These are phyloP conservation scores for Capitulum mitella DNA, from an alignment of 2,888 invertebrate genomes.

Conservation along the genomic window DNA sequence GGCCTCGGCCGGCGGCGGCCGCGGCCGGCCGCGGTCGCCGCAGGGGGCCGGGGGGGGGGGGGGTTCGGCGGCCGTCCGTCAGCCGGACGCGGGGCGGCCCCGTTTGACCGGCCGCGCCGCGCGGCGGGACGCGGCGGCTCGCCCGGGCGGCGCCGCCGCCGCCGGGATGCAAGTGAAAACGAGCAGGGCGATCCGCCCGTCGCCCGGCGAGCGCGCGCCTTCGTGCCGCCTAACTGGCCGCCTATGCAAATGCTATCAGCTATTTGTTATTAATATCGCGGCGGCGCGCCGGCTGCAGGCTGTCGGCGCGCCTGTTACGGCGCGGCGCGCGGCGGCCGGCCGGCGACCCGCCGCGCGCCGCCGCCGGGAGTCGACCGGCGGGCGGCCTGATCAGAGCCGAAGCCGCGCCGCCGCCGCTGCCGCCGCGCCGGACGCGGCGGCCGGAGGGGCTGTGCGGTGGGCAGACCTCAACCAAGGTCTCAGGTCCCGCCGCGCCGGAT, in stretches of 20 bases:
- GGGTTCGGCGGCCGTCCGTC: not conserved
- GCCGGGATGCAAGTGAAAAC: not conserved
- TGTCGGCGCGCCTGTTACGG: not conserved
- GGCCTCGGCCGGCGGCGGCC: not conserved
- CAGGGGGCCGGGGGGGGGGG: not conserved
- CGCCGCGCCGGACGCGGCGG: too few species aligned
- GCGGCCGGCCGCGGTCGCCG: not conserved
- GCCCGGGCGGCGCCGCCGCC: not conserved
- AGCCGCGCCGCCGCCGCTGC: too few species aligned
- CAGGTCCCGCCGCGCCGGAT: too few species aligned
- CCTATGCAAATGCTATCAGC: not conserved
- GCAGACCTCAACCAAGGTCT: too few species aligned
- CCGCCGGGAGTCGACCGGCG: not conserved
- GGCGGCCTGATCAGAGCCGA: too few species aligned
- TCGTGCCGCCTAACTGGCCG: slow-evolving; percentile 5
- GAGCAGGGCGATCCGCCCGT: not conserved
- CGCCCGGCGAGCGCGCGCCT: not conserved
- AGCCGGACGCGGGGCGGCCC: too few species aligned
- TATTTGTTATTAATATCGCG: slow-evolving; percentile 13
- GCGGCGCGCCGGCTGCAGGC: not conserved
- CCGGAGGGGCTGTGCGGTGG: too few species aligned
- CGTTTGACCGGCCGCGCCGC: not conserved
- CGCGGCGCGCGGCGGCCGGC: not conserved
- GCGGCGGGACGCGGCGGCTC: not conserved
- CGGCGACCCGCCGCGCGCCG: not conserved